These are phyloP conservation scores for Neodiprion virginianus DNA, from an alignment of 1,140 invertebrate genomes.

Conservation along the genomic window DNA sequence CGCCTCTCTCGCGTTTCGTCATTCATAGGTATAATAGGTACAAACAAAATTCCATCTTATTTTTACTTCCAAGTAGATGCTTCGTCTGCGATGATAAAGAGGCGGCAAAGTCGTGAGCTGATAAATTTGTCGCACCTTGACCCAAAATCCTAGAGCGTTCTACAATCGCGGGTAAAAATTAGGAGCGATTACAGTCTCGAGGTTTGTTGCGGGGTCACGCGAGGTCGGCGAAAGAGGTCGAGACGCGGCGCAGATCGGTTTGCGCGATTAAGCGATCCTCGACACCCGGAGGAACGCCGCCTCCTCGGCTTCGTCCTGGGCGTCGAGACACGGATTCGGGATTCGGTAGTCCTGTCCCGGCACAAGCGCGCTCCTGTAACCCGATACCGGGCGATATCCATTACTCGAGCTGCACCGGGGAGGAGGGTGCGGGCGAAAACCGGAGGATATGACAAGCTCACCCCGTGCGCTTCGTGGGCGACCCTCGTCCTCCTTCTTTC, in stretches of 20 bases:
- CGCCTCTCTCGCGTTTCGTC: too few species aligned
- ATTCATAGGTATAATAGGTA: too few species aligned
- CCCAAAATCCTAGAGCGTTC: too few species aligned
- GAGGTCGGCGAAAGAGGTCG: background rate
- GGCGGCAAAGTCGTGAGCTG: too few species aligned
- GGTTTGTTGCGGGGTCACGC: background rate
- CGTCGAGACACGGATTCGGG: background rate
- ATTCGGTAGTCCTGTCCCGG: conserved; percentile 4
- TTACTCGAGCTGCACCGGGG: background rate
- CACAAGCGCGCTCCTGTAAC: background rate
- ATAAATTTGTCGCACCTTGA: too few species aligned
- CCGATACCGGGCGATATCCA: background rate
- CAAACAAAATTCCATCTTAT: too few species aligned
- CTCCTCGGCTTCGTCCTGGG: too few species aligned
- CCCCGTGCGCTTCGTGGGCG: background rate
- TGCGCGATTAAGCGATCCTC: background rate
- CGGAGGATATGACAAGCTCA: background rate
- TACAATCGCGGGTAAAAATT: too few species aligned
- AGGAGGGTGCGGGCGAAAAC: background rate
- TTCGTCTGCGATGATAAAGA: too few species aligned
- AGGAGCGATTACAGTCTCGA: too few species aligned
- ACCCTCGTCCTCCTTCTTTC: background rate
- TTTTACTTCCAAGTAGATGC: too few species aligned
- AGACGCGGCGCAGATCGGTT: background rate
- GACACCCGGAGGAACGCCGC: background rate